These are phyloP conservation scores for Arge pagana DNA, from an alignment of 2,888 invertebrate genomes.

Conservation along the genomic window DNA sequence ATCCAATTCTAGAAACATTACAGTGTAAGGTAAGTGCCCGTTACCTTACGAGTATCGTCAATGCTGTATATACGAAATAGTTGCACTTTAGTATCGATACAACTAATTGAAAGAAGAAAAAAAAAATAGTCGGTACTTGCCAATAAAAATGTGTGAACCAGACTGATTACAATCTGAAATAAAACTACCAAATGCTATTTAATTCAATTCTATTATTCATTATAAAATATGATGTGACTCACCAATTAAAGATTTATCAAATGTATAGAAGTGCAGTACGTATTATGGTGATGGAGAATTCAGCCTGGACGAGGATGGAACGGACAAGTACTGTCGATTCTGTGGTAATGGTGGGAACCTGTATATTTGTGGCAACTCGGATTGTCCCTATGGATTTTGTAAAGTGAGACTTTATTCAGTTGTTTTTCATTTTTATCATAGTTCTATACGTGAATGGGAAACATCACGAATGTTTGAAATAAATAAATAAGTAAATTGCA, in stretches of 20 bases:
- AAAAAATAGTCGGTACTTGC: no score
- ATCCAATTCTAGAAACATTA: constrained; percentile 35
- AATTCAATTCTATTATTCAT: no score
- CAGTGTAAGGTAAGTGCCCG: constrained; percentile 35
- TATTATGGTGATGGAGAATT: constrained; percentile 38
- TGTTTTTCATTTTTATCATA: not conserved
- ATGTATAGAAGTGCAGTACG: constrained; percentile 38
- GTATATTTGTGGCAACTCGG: constrained; percentile 53
- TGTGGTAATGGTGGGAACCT: constrained; percentile 59
- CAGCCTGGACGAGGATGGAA: constrained; percentile 53
- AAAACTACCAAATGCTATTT: no score
- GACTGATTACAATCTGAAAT: no score
- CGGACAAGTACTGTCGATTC: constrained; percentile 60
- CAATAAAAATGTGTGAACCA: no score
- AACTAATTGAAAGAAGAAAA: no score
- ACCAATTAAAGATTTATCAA: not conserved
- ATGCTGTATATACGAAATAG: no score
- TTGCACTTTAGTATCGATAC: no score
- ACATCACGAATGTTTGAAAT: not conserved
- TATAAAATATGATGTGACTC: no score
- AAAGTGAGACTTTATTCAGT: constrained; percentile 39
- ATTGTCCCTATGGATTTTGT: constrained; percentile 60
- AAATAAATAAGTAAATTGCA: not conserved
- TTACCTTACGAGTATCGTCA: not conserved
- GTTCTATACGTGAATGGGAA: not conserved